Conservation (phyloP, 1,140 invertebrate genomes). For the Sycophaga agraensis region DNA sequence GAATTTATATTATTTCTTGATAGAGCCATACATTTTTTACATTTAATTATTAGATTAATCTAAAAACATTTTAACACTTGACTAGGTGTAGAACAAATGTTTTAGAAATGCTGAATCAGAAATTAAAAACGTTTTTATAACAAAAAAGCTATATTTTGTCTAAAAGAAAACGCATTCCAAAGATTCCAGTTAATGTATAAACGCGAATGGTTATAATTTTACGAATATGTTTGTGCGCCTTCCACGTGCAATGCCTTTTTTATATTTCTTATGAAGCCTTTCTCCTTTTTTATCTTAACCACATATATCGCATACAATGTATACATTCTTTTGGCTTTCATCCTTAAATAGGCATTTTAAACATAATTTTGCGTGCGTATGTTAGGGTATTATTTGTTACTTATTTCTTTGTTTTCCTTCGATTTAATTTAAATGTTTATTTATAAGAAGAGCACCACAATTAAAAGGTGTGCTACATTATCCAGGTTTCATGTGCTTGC, state of each 20-base stretch:
- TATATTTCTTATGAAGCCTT: not conserved
- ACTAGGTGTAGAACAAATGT: too few species aligned
- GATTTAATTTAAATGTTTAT: constrained; percentile 9
- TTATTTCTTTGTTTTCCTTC: not conserved
- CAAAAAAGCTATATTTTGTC: too few species aligned
- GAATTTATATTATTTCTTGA: too few species aligned
- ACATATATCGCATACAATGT: constrained; percentile 23
- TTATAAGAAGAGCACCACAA: constrained; percentile 21
- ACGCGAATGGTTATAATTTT: constrained; percentile 29
- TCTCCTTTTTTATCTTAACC: constrained; percentile 17
- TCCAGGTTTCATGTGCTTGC: constrained; percentile 23
- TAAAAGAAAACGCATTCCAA: constrained; percentile 13
- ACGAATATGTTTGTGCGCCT: constrained; percentile 34
- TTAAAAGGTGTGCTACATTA: constrained; percentile 22
- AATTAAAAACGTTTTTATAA: too few species aligned
- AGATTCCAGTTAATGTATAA: constrained; percentile 3
- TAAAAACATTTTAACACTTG: too few species aligned
- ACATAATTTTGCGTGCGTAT: constrained; percentile 3
- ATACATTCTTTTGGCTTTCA: constrained; percentile 33
- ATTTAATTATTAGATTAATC: too few species aligned
- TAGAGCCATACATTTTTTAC: too few species aligned
- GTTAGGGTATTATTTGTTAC: not conserved
- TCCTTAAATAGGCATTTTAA: constrained; percentile 22
- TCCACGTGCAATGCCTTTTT: constrained; percentile 27
- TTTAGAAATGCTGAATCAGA: too few species aligned